A percentile compares a stretch with the other conserved stretches of the same genome.
phyloP scores from a whole-genome alignment of 30 jellyfish, hydroid and myxozoan species.

The Rhopilema esculentum region DNA sequence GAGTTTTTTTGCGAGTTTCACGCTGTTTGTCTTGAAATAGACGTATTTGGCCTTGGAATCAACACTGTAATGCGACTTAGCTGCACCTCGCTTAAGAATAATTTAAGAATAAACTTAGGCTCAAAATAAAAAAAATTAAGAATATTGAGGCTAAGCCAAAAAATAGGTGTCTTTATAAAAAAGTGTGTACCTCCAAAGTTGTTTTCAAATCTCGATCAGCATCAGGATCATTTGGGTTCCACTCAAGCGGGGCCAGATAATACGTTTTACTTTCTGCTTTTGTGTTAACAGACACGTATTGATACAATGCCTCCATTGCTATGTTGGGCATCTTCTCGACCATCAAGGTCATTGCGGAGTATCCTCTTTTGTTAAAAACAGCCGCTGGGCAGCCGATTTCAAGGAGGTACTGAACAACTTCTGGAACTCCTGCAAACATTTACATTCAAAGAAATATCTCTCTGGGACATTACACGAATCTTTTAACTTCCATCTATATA shows the following conservation, averaged over 20 bases:
- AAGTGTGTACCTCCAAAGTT: slow-evolving; percentile 42
- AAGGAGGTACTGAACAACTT: slow-evolving; percentile 72
- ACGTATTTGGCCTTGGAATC: too few species aligned
- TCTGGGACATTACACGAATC: too few species aligned
- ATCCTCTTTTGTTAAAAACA: slow-evolving; percentile 74
- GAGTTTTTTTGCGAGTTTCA: too few species aligned
- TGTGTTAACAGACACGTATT: slow-evolving; percentile 56
- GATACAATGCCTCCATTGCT: slow-evolving; percentile 83
- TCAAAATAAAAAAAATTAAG: too few species aligned
- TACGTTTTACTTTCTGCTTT: slow-evolving; percentile 58
- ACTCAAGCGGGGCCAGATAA: slow-evolving; percentile 78
- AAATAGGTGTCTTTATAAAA: neutral
- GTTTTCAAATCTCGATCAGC: slow-evolving; percentile 31
- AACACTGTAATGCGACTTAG: too few species aligned
- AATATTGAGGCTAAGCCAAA: too few species aligned
- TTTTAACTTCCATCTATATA: too few species aligned
- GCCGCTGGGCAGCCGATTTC: slow-evolving; percentile 94
- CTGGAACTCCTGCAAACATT: slow-evolving; percentile 66
- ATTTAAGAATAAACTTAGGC: too few species aligned
- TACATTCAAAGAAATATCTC: slow-evolving; percentile 5
- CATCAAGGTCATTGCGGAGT: slow-evolving; percentile 78
- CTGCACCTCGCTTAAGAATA: too few species aligned
- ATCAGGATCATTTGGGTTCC: slow-evolving; percentile 33
- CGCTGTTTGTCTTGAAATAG: too few species aligned
- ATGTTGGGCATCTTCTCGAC: slow-evolving; percentile 90